Evolutionary conservation across 35 echinoderm and acorn worm genomes (phyloP), one percentile per base, ranked within the genome.

Genomic region (Eucidaris tribuloides): DNA sequence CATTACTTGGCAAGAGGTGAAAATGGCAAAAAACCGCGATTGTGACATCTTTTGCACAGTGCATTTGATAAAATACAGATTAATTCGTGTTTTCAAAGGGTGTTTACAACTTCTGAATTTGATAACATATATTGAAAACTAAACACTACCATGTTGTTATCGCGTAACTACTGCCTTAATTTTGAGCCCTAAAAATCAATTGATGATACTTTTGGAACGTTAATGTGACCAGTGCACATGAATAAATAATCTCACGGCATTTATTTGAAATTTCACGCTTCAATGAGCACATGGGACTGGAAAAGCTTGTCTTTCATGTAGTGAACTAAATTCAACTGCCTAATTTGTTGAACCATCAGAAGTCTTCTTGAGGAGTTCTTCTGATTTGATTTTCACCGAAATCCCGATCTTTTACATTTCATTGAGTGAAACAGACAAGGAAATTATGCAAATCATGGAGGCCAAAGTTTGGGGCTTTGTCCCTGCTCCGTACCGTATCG

Each of bases 361-460:
- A 62, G 58, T 62, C 58, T 62, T 62, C 58, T 62, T 24, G 25
- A 32, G 58, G 25, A 62, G 54, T 58, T 58, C 54, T 25, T 58
- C 54, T 14, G 54, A 58, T 58, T n/a, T 58, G 54, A 58, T 58
- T 62, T 62, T 62, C 19, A 62, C 34, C 58, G 25, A 62, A 62
- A 62, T 62, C 58, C 58, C 1, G 25, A 62, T 62, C 20, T 62
- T 3, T 62, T 62, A 62, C 13, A 32, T 32, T 24, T 62, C 5
- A 62, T 23, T 62, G 58, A 62, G 58, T 32, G 18, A 24, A 62
- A 27, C 24, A 62, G 3, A 62, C 13, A 29, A 62, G 58, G 34
- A 62, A 62, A 62, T 62, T 62, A 62, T 62, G 58, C 58, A 62
- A 62, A 62, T 19, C n/a, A n/a, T n/a, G n/a, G 58, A 62, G 58